phyloP scores from a whole-genome alignment of 2,888 invertebrate species.

The Amphimallon solstitiale region DNA sequence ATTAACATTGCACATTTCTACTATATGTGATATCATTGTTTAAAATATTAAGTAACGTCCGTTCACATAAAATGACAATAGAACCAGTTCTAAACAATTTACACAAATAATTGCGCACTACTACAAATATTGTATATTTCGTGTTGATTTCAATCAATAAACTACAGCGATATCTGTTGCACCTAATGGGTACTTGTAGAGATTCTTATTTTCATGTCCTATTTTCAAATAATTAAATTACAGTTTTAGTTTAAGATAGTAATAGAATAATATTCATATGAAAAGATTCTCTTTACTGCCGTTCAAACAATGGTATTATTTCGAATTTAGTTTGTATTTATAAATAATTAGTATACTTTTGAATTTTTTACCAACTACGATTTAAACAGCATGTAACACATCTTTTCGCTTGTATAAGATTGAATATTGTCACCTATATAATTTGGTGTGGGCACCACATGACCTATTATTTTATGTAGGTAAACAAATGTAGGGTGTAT shows the following conservation, averaged over 20 bases:
- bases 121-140: constrained; percentile 33
- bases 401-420: no score
- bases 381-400: no score
- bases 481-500: no score
- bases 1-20: constrained; percentile 32
- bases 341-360: no score
- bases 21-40: constrained; percentile 47
- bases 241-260: background rate
- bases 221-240: constrained; percentile 21
- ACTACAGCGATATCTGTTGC: constrained; percentile 34
- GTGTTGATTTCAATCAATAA: constrained; percentile 41
- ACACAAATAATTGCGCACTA: constrained; percentile 46
- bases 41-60: constrained; percentile 41
- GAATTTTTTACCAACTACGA: no score
- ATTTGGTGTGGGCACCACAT: no score
- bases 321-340: no score
- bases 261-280: constrained; percentile 1
- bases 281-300: background rate
- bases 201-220: constrained; percentile 19
- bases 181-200: constrained; percentile 15
- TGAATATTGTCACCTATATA: no score
- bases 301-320: background rate
- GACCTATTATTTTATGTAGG: no score
- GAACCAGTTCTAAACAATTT: constrained; percentile 43
- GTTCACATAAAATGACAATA: constrained; percentile 39